Base-by-base conservation (phyloP, 2,113 vertebrate species). In the Elephantulus edwardii region DNA sequence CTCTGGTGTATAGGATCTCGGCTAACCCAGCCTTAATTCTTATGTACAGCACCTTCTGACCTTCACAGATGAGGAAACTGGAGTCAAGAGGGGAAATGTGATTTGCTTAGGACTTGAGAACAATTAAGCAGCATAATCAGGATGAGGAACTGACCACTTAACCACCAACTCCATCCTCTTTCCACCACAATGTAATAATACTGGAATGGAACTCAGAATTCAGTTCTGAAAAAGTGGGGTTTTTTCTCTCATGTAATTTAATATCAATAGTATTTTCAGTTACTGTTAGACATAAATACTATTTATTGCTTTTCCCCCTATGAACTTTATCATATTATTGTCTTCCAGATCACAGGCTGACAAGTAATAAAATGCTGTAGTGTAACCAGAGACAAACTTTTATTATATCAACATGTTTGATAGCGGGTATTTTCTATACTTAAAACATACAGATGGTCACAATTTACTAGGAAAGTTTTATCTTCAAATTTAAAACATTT, bases 161-260 rank as follows among this genome's bases (percentile, higher is more conserved):
- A 48, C 11, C 66, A 42, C 77, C 22, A 33, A 71, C 2, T n/a
- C 76, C 77, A 16, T 19, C 72, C 22, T 71, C 17, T 58, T 52
- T 24, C n/a, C 42, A 48, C n/a, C 7, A 28, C 16, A 28, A 1
- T 42, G 44, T n/a, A n/a, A 19, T 35, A 17, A 10, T 48, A 5
- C 48, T 74, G 58, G 30, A 44, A 75, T 13, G 77, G 28, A 89
- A 58, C 35, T 60, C 89, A 58, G 28, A 54, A 64, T 52, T 74
- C 86, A 17, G 0, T 87, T 64, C 72, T 60, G 6, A 16, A 82
- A 40, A 90, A 87, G 35, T 26, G 8, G n/a, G n/a, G 6, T 50
- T 87, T 76, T 68, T 84, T 77, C 48, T 82, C 81, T 68, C 84
- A 81, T 72, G 42, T 83, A 50, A 91, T 62, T 89, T 74, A 50